Conservation (phyloP, 2,113 vertebrate species). For the Sapajus apella region DNA sequence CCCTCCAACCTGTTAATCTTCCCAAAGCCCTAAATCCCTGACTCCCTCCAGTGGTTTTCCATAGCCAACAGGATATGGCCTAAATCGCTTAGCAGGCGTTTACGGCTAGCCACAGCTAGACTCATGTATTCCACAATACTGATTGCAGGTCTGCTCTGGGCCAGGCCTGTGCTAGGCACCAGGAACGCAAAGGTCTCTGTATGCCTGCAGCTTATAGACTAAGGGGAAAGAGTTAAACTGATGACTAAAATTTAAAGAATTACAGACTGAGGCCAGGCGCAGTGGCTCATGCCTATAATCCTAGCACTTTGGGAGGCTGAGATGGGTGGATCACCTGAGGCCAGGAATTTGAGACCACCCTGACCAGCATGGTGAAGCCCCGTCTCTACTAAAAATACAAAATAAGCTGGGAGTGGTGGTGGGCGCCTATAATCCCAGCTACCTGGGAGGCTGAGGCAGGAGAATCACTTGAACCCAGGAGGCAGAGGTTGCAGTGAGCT, state of each 20-base stretch:
- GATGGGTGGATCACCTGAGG: not conserved
- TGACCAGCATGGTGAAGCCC: too few relatives aligned
- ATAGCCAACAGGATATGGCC: slow-evolving; percentile 32
- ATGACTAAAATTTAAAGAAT: not conserved
- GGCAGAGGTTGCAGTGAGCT: too few relatives aligned
- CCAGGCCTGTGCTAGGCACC: not conserved
- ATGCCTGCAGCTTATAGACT: not conserved
- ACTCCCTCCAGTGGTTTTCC: not conserved
- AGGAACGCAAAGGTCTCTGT: not conserved
- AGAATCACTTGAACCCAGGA: too few relatives aligned
- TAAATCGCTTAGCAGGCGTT: slow-evolving; percentile 39
- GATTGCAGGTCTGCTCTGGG: slow-evolving; percentile 31
- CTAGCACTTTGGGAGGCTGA: not conserved
- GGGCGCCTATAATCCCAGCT: too few relatives aligned
- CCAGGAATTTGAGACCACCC: too few relatives aligned
- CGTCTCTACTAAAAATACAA: too few relatives aligned
- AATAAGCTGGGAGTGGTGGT: too few relatives aligned
- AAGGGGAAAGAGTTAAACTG: not conserved
- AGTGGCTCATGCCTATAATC: not conserved
- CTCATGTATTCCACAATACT: slow-evolving; percentile 43
- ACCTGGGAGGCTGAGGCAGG: too few relatives aligned
- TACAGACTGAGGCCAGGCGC: not conserved
- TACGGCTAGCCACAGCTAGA: slow-evolving; percentile 3
- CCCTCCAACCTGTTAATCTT: slow-evolving; percentile 7
- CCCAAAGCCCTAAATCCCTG: not conserved